phyloP scores from a whole-genome alignment of 1,140 invertebrate genomes.

The Lasioglossum baleicum region DNA sequence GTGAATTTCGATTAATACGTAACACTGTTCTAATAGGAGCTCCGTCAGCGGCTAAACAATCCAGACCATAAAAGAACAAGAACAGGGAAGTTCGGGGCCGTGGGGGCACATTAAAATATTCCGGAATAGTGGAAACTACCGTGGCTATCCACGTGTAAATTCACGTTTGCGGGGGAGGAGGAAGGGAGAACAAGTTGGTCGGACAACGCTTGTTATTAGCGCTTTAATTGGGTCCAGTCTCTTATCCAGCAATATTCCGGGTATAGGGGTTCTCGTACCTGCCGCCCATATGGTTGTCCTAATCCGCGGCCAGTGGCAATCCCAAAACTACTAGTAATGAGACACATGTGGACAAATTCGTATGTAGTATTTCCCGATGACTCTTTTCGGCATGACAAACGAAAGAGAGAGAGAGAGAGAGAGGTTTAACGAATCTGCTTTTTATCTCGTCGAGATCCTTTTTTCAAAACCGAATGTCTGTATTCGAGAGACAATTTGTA shows the following conservation, averaged over 20 bases:
- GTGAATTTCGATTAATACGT: too few relatives aligned
- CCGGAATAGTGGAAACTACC: constrained; percentile 16
- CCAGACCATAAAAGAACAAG: neutral
- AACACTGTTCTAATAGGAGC: neutral
- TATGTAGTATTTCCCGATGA: neutral
- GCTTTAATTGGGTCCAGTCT: constrained; percentile 76
- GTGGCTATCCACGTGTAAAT: constrained; percentile 26
- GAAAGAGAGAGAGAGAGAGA: neutral
- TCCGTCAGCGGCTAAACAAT: neutral
- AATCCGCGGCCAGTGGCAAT: constrained; percentile 76
- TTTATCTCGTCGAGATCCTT: neutral
- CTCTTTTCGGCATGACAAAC: constrained; percentile 18
- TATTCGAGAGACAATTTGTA: neutral
- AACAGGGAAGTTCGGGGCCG: neutral
- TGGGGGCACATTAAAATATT: constrained; percentile 1
- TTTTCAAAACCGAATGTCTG: neutral
- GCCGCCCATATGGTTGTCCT: constrained; percentile 72
- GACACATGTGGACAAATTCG: constrained; percentile 42
- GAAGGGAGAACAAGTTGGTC: constrained; percentile 56
- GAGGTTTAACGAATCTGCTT: neutral
- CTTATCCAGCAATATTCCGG: constrained; percentile 74
- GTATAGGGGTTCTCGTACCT: constrained; percentile 65
- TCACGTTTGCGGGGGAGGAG: constrained; percentile 14
- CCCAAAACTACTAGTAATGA: constrained; percentile 72
- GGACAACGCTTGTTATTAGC: constrained; percentile 73